Base-by-base conservation (phyloP, 1,140 invertebrate genomes). In the Drosophila sturtevanti region DNA sequence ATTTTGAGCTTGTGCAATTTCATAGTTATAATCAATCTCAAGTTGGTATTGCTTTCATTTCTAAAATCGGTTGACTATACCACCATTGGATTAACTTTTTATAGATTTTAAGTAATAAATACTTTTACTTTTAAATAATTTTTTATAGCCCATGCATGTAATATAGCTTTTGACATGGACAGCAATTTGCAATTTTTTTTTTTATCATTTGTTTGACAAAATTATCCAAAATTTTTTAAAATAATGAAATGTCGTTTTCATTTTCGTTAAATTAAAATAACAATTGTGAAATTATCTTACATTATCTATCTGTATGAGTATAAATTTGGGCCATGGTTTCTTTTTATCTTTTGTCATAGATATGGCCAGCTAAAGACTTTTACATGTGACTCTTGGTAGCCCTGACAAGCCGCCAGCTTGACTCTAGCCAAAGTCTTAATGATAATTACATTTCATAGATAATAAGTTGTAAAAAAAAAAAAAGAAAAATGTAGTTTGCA, bases 311-410 rank as follows among this genome's bases (percentile, higher is more conserved):
- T 72, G 60, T 72, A 35, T 14, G 48, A 68, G 48, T 60, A 31
- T 31, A 31, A 31, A 87, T 82, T 87, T 72, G 55, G 81, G 81
- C 81, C 81, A 86, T 52, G 81, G 82, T 63, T 81, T 66, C 24
- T 38, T 55, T 52, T 79, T 86, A 87, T 86, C 82, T 87, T 24
- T 69, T 79, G 72, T 61, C 55, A 6, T 1, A 82, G 82, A 87
- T 87, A 86, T 72, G 70, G 41, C 41, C 21, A 21, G 41, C 16
- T 48, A 48, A 21, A 68, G 54, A 52, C 54, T 41, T 73, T 60
- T 61, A 60, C 72, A 79, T 41, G 72, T 72, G 60, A 80, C 77
- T 52, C 77, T 52, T 48, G 58, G 16, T 38, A 22, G 24, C 74
- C 68, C 56, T 79, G 69, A 64, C 62, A 80, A 34, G n/a, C n/a